Base-by-base conservation (phyloP, 2,113 vertebrate genomes). In the Ibidorhyncha struthersii region DNA sequence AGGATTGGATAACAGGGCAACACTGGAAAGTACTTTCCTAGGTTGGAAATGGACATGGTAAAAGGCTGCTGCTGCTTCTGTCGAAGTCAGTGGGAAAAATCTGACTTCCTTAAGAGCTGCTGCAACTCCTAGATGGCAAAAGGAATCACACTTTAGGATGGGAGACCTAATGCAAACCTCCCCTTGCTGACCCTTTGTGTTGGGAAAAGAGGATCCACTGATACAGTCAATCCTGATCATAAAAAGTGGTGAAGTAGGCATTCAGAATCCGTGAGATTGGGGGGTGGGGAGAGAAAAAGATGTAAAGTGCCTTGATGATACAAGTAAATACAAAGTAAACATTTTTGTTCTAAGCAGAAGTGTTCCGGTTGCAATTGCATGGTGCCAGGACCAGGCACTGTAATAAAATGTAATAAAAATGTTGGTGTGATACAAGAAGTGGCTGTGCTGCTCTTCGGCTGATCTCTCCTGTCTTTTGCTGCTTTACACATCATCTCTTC, bases 401-500 rank as follows among this genome's bases (percentile, higher is more conserved):
- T 34, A 34, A 61, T 23, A 52, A 41, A 61, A 50, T 25, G 2
- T 34, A 34, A 61, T 23, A 52, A 41, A 61, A 50, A 12, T 40
- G 29, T 11, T 38, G 14, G 21, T 30, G 7, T 50, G 20, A 22
- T 59, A 30, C 0, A 0, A 36, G 43, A 71, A 72, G 17, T 9
- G 6, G 17, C 41, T 18, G 27, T 63, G 30, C 45, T 72, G 66
- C 34, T 47, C 22, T 69, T 70, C 1, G 1, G 25, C 25, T 56
- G 23, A 41, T 58, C 19, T 20, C 20, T 38, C 26, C 38, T 22
- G 34, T 21, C 47, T 61, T 61, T 34, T 73, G 15, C 40, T 38
- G 43, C 40, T 45, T 32, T 67, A 47, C 0, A 0, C 18, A 23
- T 18, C 18, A 32, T 50, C 14, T 34, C 41, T 69, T 9, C n/a